phyloP scores from a whole-genome alignment of 2,888 invertebrate genomes.

The Ectemnius cavifrons region DNA sequence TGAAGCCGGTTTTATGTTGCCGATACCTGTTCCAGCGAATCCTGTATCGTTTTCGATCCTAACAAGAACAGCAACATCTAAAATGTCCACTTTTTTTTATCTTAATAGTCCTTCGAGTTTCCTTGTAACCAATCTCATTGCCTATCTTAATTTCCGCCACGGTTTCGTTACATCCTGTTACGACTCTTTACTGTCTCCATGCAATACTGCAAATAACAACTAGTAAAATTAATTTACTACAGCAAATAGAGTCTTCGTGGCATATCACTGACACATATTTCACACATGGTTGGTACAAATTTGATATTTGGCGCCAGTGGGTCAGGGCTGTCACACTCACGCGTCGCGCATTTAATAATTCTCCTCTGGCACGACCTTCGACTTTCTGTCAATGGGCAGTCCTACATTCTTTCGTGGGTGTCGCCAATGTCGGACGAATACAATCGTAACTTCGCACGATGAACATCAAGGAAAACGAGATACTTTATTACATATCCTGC shows the following conservation, averaged over 20 bases:
- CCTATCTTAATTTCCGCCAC: too few relatives aligned
- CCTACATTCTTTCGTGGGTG: constrained; percentile 51
- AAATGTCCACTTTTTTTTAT: background rate
- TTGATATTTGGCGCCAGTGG: background rate
- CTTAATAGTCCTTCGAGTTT: background rate
- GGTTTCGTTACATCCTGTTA: too few relatives aligned
- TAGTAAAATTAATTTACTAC: too few relatives aligned
- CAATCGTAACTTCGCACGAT: background rate
- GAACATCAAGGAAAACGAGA: constrained; percentile 23
- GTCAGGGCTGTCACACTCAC: background rate
- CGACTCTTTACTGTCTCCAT: too few relatives aligned
- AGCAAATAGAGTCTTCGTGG: too few relatives aligned
- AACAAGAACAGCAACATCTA: background rate
- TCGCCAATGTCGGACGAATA: constrained; percentile 27
- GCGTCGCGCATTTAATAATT: constrained; percentile 22
- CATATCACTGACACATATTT: too few relatives aligned
- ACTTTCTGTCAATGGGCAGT: constrained; percentile 35
- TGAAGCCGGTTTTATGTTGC: background rate
- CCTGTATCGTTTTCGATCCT: background rate
- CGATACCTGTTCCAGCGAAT: background rate
- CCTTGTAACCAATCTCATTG: too few relatives aligned
- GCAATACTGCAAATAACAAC: too few relatives aligned
- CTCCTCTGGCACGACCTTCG: constrained; percentile 40
- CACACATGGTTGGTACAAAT: background rate
- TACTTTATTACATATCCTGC: background rate